phyloP scores from a whole-genome alignment of 2,113 vertebrate species.

The Callipepla californica region DNA sequence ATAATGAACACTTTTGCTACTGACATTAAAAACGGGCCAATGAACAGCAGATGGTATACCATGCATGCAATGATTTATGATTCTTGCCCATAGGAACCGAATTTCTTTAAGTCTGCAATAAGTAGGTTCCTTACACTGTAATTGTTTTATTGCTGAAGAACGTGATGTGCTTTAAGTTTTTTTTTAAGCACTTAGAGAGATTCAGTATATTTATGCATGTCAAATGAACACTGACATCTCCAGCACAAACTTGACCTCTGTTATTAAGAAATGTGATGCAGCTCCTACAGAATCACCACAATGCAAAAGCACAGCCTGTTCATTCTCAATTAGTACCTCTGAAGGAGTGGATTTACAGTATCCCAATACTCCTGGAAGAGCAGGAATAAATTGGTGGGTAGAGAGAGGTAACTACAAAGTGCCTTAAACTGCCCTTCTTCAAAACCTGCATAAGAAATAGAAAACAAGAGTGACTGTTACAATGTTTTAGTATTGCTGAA shows the following conservation, averaged over 20 bases:
- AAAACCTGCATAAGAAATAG: slow-evolving; percentile 79
- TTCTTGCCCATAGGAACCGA: not conserved
- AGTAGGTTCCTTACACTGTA: not conserved
- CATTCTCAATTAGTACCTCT: slow-evolving; percentile 79
- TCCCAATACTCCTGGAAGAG: slow-evolving; percentile 93
- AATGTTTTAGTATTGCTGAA: not conserved
- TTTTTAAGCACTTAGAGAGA: not conserved
- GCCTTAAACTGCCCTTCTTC: slow-evolving; percentile 87
- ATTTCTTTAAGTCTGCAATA: not conserved
- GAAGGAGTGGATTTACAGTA: slow-evolving; percentile 84
- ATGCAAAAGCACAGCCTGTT: not conserved
- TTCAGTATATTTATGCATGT: not conserved
- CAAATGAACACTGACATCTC: not conserved
- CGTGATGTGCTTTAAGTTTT: not conserved
- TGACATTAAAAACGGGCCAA: not conserved
- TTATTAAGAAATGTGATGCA: not conserved
- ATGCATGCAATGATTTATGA: not conserved
- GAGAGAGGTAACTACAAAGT: slow-evolving; percentile 91
- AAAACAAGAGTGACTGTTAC: not conserved
- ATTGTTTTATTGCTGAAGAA: not conserved
- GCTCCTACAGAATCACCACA: not conserved
- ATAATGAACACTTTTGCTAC: not conserved
- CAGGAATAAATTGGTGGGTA: slow-evolving; percentile 93
- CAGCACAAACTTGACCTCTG: not conserved
- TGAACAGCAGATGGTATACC: not conserved